Evolutionary conservation across 2,888 invertebrate genomes (phyloP), one percentile per base, ranked within the genome.

Genomic region (Acleris cristana): DNA sequence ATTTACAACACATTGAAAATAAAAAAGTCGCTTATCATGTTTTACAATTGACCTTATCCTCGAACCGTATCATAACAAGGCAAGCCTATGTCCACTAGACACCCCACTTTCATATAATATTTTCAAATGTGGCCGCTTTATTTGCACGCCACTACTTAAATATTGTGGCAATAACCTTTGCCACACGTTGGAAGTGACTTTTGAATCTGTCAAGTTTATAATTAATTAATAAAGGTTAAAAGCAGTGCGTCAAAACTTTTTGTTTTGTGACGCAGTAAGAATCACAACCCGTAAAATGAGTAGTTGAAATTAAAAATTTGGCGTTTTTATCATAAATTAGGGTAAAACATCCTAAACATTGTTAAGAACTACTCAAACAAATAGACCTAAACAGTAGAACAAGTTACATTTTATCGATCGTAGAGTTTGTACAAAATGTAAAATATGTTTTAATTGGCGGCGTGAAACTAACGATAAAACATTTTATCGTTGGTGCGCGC

Each of bases 51-150:
- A 67, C 67, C 54, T 58, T 53, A 58, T 52, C 55, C 55, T 45
- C 60, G 61, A 63, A 58, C 54, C 55, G 48, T 67, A 67, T 62
- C 57, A 62, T 53, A 63, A 63, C 67, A 67, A 67, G 63, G 67
- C 67, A 58, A 63, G 62, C 66, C 62, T 48, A 34, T 58, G 48
- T 54, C 40, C 40, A 62, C 58, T 63, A 58, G 45, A 40, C 19
- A 30, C 19, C 14, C 40, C 30, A 40, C 34, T 51, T 34, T 16
- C 21, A 8, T 21, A 6, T 48, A 45, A 59, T 59, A 57, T 45
- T 57, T 58, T 58, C 5, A 44, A 44, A 56, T 21, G 44, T 34
- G 40, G 16, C 56, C 56, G 12, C 18, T 19, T 12, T 19, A 55
- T 5, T 55, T 18, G 26, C 34, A 55, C 34, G 45, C n/a, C n/a